Conservation (phyloP, 92 coral and sea anemone genomes). For the Porites evermanni region DNA sequence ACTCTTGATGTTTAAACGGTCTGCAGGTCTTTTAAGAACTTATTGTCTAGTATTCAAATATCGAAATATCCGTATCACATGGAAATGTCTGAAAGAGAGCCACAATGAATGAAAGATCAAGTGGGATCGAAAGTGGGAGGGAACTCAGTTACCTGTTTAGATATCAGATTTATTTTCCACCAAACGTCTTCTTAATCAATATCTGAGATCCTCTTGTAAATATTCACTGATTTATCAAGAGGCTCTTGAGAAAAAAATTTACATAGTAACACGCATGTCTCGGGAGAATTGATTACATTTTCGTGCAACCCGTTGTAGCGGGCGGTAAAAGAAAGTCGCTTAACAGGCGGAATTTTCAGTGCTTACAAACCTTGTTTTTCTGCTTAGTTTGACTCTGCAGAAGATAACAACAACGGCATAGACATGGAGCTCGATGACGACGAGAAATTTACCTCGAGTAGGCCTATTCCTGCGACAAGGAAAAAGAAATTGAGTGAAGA, state of each 20-base stretch:
- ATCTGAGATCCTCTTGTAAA: background rate
- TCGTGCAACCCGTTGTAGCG: background rate
- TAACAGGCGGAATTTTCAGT: background rate
- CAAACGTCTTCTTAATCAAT: background rate
- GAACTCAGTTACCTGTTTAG: background rate
- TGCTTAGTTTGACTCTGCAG: conserved; percentile 20
- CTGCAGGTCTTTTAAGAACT: conserved; percentile 14
- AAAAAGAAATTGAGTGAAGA: conserved; percentile 74
- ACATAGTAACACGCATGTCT: conserved; percentile 38
- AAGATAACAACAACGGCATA: conserved; percentile 15
- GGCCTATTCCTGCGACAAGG: conserved; percentile 55
- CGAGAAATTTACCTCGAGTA: conserved; percentile 52
- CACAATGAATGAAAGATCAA: background rate
- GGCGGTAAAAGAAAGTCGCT: background rate
- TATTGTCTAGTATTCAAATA: conserved; percentile 22
- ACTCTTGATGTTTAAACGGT: conserved; percentile 13
- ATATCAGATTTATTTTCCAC: background rate
- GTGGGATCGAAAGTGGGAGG: background rate
- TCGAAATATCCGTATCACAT: too few relatives aligned
- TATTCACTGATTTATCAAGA: background rate
- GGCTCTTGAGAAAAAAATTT: conserved; percentile 7
- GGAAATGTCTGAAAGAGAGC: too few relatives aligned
- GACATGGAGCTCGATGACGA: conserved; percentile 60
- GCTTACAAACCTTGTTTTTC: background rate
- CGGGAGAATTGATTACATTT: background rate